phyloP scores from a whole-genome alignment of 2,113 vertebrate genomes.

The Channa maculata region DNA sequence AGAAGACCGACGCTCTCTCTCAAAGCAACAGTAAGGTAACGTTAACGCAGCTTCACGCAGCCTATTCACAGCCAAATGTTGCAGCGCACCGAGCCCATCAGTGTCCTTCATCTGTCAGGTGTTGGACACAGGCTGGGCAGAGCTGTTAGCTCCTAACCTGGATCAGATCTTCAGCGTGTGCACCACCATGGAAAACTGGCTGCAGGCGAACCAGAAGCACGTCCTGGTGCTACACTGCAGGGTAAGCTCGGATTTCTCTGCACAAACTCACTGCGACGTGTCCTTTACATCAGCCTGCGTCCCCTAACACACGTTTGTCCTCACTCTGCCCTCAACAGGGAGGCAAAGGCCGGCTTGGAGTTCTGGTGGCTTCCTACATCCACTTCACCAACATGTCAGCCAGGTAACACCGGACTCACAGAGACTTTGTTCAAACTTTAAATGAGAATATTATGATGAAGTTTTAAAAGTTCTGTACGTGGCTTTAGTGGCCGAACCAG shows the following conservation, averaged over 20 bases:
- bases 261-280: neutral
- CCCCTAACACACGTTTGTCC: neutral
- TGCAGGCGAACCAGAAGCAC: constrained; percentile 86
- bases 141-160: constrained; percentile 87
- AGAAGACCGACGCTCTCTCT: constrained; percentile 85
- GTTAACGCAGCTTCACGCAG: too few species aligned
- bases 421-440: neutral
- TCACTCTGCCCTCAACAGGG: constrained; percentile 80
- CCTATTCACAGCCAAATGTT: neutral
- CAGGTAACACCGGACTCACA: constrained; percentile 84
- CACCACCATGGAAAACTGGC: constrained; percentile 91
- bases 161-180: constrained; percentile 91
- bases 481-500: too few species aligned
- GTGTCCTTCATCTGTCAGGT: constrained; percentile 76
- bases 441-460: too few species aligned
- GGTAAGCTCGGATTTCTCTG: constrained; percentile 74
- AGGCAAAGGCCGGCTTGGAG: constrained; percentile 89
- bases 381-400: constrained; percentile 89
- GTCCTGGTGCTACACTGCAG: constrained; percentile 92
- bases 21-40: constrained; percentile 90
- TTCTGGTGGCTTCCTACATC: constrained; percentile 92
- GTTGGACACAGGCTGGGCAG: constrained; percentile 91
- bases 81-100: neutral
- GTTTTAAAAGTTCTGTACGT: too few species aligned
- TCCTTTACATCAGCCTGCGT: neutral